These are phyloP conservation scores for Bombus polaris DNA, from an alignment of 1,140 invertebrate genomes.

Conservation along the genomic window DNA sequence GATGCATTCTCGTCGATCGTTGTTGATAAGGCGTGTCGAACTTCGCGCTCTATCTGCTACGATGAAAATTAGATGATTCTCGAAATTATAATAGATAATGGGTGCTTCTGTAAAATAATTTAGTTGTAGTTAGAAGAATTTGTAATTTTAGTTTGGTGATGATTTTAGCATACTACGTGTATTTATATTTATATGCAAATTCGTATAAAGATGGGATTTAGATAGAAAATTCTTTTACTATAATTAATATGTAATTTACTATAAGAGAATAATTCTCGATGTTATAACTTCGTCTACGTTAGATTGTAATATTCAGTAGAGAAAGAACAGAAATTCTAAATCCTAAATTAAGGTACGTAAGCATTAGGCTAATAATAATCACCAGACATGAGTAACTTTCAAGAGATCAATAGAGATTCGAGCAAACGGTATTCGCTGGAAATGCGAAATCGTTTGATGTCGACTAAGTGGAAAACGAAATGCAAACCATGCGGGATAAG, in stretches of 20 bases:
- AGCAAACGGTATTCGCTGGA: background rate
- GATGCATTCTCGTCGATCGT: slow-evolving; percentile 38
- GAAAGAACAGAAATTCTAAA: background rate
- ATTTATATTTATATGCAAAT: too few relatives aligned
- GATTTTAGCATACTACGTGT: too few relatives aligned
- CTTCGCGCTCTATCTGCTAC: slow-evolving; percentile 33
- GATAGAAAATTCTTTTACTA: too few relatives aligned
- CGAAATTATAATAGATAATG: background rate
- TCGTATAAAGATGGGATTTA: too few relatives aligned
- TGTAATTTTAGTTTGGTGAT: too few relatives aligned
- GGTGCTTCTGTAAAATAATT: too few relatives aligned
- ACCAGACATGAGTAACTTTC: background rate
- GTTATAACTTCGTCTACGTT: too few relatives aligned
- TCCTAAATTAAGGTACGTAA: too few relatives aligned
- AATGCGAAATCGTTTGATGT: background rate
- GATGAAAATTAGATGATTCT: slow-evolving; percentile 10
- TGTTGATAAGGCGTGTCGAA: slow-evolving; percentile 50
- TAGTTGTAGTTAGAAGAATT: too few relatives aligned
- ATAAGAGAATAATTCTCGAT: too few relatives aligned
- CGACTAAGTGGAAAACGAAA: background rate
- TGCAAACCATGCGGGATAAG: background rate
- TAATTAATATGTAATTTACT: too few relatives aligned
- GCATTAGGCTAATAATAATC: background rate
- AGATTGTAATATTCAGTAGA: too few relatives aligned
- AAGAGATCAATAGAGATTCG: background rate